These are phyloP conservation scores for Diorhabda sublineata DNA, from an alignment of 1,140 invertebrate species.

Conservation along the genomic window DNA sequence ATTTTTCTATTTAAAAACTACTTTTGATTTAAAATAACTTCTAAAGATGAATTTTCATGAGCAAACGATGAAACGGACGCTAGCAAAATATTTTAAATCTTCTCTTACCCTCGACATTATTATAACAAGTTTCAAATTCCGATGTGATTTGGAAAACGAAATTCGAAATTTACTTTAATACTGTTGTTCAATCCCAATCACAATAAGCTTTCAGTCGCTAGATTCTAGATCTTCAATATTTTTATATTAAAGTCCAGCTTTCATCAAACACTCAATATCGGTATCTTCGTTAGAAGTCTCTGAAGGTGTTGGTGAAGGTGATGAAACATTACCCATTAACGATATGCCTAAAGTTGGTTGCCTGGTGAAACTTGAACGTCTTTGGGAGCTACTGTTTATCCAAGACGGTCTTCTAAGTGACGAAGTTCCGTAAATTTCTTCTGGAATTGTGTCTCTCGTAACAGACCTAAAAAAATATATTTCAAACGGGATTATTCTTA, in stretches of 20 bases:
- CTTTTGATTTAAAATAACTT: no score
- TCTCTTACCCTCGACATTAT: background rate
- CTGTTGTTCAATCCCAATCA: background rate
- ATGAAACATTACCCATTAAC: slow-evolving; percentile 40
- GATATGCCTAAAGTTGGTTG: slow-evolving; percentile 35
- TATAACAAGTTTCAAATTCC: background rate
- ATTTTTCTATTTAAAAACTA: no score
- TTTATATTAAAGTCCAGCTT: slow-evolving; percentile 39
- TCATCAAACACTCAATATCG: slow-evolving; percentile 44
- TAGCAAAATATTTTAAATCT: background rate
- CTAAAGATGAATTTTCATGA: background rate
- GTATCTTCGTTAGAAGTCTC: slow-evolving; percentile 37
- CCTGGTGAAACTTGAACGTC: slow-evolving; percentile 31
- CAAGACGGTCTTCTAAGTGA: slow-evolving; percentile 39
- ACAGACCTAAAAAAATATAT: slow-evolving; percentile 37
- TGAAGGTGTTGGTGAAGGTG: slow-evolving; percentile 38
- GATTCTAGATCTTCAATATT: background rate
- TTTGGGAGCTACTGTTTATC: slow-evolving; percentile 29
- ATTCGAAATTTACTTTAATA: background rate
- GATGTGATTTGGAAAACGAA: background rate
- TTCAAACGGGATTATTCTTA: no score
- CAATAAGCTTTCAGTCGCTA: background rate
- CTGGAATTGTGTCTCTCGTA: slow-evolving; percentile 43
- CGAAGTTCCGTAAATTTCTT: slow-evolving; percentile 37
- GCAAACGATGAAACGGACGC: background rate